Evolutionary conservation across 2,888 invertebrate species (phyloP).

Genomic region (Polyommatus icarus): DNA sequence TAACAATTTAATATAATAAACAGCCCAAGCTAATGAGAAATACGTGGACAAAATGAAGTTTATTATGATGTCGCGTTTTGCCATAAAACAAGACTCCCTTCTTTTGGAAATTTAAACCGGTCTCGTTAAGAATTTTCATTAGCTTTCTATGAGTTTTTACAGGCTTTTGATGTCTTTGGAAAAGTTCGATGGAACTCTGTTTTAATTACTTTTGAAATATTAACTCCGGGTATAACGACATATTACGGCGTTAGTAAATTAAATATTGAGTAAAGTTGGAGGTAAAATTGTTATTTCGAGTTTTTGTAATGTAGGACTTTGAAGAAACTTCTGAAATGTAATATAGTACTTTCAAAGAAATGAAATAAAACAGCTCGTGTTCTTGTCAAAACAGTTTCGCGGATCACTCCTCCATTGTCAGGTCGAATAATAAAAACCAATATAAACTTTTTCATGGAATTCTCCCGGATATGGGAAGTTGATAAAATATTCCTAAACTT

Average conservation of each 20-base stretch:
- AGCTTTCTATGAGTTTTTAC: conserved; percentile 18
- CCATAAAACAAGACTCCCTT: not conserved
- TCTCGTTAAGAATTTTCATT: conserved; percentile 12
- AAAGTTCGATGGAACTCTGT: not conserved
- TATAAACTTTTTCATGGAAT: not conserved
- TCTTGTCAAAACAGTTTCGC: not conserved
- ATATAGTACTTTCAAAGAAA: not conserved
- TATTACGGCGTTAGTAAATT: not conserved
- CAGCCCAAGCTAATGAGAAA: not conserved
- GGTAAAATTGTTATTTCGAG: not conserved
- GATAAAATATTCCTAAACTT: not conserved
- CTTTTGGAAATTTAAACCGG: not conserved
- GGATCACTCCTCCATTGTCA: not conserved
- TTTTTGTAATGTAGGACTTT: not conserved
- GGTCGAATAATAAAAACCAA: conserved; percentile 12
- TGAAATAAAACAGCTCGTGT: not conserved
- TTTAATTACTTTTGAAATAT: not conserved
- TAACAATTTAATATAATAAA: too few species aligned
- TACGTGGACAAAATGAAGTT: not conserved
- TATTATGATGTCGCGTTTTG: not conserved
- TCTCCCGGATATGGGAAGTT: not conserved
- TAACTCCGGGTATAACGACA: not conserved
- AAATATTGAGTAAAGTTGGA: not conserved
- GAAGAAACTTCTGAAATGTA: not conserved
- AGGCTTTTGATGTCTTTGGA: conserved; percentile 9